These are phyloP conservation scores for Megaleporinus macrocephalus DNA, from an alignment of 2,113 vertebrate species.

Conservation along the genomic window DNA sequence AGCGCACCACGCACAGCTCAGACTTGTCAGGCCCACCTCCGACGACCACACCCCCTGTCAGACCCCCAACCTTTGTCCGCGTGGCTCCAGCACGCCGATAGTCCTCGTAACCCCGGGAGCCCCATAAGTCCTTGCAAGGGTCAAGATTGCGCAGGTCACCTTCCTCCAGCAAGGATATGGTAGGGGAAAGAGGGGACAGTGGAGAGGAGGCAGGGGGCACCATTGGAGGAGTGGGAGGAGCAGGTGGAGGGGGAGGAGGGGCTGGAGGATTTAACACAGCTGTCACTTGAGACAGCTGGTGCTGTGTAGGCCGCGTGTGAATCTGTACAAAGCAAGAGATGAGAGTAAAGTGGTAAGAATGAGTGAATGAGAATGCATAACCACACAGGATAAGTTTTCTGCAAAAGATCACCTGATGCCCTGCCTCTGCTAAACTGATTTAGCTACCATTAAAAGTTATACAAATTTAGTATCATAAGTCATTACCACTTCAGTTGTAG, in stretches of 20 bases:
- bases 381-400: not conserved
- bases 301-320: constrained; percentile 79
- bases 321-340: constrained; percentile 65
- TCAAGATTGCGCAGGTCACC: constrained; percentile 82
- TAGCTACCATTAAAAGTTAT: not conserved
- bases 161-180: constrained; percentile 81
- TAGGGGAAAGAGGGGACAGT: constrained; percentile 76
- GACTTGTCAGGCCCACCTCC: constrained; percentile 75
- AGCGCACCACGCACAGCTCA: constrained; percentile 83
- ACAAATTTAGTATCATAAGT: no score
- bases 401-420: no score
- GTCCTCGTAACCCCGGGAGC: constrained; percentile 87
- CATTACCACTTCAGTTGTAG: not conserved
- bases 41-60: constrained; percentile 80
- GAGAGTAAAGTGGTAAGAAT: constrained; percentile 13
- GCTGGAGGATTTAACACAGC: constrained; percentile 75
- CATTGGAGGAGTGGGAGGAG: constrained; percentile 74
- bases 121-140: constrained; percentile 86
- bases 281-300: constrained; percentile 75
- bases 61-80: constrained; percentile 77
- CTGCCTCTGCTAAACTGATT: no score
- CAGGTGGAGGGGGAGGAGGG: constrained; percentile 74
- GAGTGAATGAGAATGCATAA: not conserved
- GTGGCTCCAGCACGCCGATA: constrained; percentile 83
- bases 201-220: constrained; percentile 71